These are phyloP conservation scores for Argyresthia goedartella DNA, from an alignment of 2,888 invertebrate genomes.

Conservation along the genomic window DNA sequence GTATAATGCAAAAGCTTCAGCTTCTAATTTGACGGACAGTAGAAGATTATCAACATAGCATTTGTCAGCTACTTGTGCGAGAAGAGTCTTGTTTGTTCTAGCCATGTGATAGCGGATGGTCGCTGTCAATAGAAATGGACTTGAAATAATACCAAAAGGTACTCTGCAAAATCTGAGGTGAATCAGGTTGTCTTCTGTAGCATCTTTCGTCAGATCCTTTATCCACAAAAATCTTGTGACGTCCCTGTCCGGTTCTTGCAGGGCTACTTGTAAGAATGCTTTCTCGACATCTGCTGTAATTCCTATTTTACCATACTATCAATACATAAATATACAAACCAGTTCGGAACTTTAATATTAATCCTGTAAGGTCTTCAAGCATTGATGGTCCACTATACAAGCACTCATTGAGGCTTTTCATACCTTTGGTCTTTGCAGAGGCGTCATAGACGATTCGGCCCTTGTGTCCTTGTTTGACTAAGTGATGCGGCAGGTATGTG, in stretches of 20 bases:
- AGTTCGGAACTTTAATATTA: background rate
- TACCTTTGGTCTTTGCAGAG: slow-evolving; percentile 1
- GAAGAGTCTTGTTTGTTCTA: background rate
- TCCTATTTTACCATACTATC: background rate
- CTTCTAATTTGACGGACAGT: background rate
- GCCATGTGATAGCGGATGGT: background rate
- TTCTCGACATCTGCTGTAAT: background rate
- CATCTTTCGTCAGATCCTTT: too few species aligned
- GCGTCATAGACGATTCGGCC: slow-evolving; percentile 6
- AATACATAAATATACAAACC: too few species aligned
- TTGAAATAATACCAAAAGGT: background rate
- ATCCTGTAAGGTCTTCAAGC: slow-evolving; percentile 2
- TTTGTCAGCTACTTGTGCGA: background rate
- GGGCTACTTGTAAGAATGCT: background rate
- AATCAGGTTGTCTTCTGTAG: background rate
- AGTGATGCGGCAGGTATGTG: slow-evolving; percentile 6
- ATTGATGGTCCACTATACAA: slow-evolving; percentile 4
- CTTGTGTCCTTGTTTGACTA: background rate
- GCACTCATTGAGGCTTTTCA: slow-evolving; percentile 6
- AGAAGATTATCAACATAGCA: background rate
- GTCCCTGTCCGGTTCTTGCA: slow-evolving; percentile 3
- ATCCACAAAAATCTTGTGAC: slow-evolving; percentile 4
- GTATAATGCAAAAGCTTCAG: background rate
- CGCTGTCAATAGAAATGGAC: background rate
- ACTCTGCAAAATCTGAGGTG: background rate